Conservation (phyloP, 2,888 invertebrate species). For the Heliconius ethilla region DNA sequence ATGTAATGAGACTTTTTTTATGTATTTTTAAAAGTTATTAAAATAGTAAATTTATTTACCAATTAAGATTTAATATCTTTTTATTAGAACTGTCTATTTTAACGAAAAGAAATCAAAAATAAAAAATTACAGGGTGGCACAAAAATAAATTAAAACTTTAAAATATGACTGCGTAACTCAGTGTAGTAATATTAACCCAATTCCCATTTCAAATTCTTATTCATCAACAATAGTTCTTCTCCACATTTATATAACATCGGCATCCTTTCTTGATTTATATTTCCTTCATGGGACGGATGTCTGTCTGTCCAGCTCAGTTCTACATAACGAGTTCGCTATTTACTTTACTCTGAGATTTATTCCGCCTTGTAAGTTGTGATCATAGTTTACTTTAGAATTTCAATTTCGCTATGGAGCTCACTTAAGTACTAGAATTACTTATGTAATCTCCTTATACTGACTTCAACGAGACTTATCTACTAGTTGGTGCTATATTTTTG, state of each 20-base stretch:
- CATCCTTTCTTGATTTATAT: slow-evolving; percentile 43
- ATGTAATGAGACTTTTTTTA: background rate
- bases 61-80: background rate
- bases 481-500: slow-evolving; percentile 14
- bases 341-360: slow-evolving; percentile 34
- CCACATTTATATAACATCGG: slow-evolving; percentile 22
- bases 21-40: background rate
- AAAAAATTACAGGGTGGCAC: background rate
- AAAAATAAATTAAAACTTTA: background rate
- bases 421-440: slow-evolving; percentile 18
- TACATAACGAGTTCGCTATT: slow-evolving; percentile 34
- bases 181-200: background rate
- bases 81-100: background rate
- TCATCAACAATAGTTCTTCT: background rate
- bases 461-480: slow-evolving; percentile 4
- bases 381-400: slow-evolving; percentile 12
- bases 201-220: background rate
- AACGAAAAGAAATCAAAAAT: background rate
- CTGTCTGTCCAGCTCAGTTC: slow-evolving; percentile 35
- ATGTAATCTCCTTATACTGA: slow-evolving; percentile 8
- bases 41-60: background rate
- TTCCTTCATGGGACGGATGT: slow-evolving; percentile 43
- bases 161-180: background rate
- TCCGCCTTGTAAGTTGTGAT: slow-evolving; percentile 11
- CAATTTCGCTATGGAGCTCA: slow-evolving; percentile 1